A percentile compares a stretch with the other conserved stretches of the same genome.
phyloP scores from a whole-genome alignment of 2,888 invertebrate genomes.

The Drosophila nr. perissopoda region DNA sequence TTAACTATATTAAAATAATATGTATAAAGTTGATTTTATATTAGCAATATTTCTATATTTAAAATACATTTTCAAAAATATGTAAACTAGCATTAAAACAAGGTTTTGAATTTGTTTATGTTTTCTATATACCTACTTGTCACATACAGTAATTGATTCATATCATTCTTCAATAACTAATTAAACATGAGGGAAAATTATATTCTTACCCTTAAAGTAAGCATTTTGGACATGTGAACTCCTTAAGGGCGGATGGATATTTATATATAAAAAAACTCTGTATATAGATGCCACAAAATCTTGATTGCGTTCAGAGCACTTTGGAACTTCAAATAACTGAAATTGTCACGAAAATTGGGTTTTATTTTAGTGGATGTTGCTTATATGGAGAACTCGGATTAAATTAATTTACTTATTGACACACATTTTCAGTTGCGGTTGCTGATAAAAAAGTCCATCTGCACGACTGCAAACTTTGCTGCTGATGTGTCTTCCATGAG shows the following conservation, averaged over 20 bases:
- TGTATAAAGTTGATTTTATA: no score
- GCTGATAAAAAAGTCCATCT: slow-evolving; percentile 35
- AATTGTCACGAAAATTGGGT: slow-evolving; percentile 21
- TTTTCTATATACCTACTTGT: background rate
- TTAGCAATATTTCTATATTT: background rate
- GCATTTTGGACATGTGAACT: background rate
- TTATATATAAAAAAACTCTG: no score
- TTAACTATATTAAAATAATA: no score
- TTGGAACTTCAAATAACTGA: background rate
- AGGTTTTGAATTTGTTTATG: background rate
- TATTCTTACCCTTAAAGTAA: background rate
- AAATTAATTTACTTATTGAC: slow-evolving; percentile 72
- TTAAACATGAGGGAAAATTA: accelerated
- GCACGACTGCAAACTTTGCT: slow-evolving; percentile 16
- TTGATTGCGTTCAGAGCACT: slow-evolving; percentile 3
- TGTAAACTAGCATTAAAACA: background rate
- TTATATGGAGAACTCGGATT: slow-evolving; percentile 50
- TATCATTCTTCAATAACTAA: background rate
- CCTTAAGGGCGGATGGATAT: background rate
- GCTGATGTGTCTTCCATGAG: slow-evolving; percentile 3
- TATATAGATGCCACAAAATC: background rate
- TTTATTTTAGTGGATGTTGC: slow-evolving; percentile 21
- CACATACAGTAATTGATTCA: background rate
- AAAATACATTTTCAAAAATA: background rate
- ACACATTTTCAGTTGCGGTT: slow-evolving; percentile 51